These are phyloP conservation scores for Dicyrtoma fusca DNA, from an alignment of 2,888 invertebrate species.

Conservation along the genomic window DNA sequence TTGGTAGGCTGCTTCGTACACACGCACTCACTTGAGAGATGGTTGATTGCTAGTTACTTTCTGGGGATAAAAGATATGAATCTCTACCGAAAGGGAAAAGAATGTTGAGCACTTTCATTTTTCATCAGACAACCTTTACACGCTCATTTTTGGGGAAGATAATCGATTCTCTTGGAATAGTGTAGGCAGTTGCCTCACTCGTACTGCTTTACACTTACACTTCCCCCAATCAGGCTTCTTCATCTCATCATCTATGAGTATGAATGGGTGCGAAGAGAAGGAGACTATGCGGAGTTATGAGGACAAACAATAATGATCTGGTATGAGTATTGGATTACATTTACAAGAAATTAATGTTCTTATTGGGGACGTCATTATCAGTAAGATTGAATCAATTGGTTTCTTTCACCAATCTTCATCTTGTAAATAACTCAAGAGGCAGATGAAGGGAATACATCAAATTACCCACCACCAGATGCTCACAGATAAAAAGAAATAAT, in stretches of 20 bases:
- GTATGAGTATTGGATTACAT: conserved; percentile 18
- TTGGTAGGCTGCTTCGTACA: conserved; percentile 21
- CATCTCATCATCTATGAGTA: not conserved
- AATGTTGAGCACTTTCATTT: conserved; percentile 38
- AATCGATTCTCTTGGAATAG: conserved; percentile 35
- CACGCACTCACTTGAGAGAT: conserved; percentile 15
- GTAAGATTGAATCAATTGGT: conserved; percentile 23
- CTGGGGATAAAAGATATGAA: conserved; percentile 29
- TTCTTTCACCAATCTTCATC: conserved; percentile 10
- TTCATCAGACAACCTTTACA: conserved; percentile 39
- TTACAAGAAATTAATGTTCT: conserved; percentile 12
- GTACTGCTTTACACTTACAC: not conserved
- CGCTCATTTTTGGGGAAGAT: conserved; percentile 38
- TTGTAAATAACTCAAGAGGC: conserved; percentile 16
- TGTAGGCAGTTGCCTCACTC: not conserved
- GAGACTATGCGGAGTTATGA: not conserved
- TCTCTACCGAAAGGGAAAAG: conserved; percentile 39
- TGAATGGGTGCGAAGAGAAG: not conserved
- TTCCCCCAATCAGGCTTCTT: conserved; percentile 10
- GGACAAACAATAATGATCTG: conserved; percentile 12
- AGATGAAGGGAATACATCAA: conserved; percentile 20
- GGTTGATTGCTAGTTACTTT: conserved; percentile 21
- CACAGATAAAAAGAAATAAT: conserved; percentile 3
- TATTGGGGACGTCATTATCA: conserved; percentile 21
- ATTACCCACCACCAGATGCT: conserved; percentile 5